Base-by-base conservation (phyloP, 2,113 vertebrate genomes). In the Chaenogobius annularis region DNA sequence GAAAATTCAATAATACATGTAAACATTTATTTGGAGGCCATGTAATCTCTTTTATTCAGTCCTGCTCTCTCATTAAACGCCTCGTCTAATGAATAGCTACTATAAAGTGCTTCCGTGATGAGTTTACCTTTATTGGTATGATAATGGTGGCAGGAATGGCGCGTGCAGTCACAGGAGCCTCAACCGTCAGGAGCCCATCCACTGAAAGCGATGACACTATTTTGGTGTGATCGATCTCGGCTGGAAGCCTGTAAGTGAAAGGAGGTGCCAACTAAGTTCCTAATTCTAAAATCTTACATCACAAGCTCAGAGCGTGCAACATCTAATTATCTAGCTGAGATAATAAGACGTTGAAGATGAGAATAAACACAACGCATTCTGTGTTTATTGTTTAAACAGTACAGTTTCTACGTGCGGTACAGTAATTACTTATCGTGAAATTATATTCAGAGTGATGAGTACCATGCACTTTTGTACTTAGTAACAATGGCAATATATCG, bases 131-230 rank as follows among this genome's bases (percentile, higher is more conserved):
- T 68, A 93, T 80, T 4, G 92, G 90, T 46, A 93, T 90, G 66
- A 76, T 35, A 22, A 86, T 35, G 63, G 89, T 63, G 31, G 84
- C 69, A n/a, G 84, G 71, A 67, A 73, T 67, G 2, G 81, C 70
- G 0, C 79, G 19, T 19, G 83, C 61, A 0, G 87, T 76, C 72
- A 93, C 85, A 2, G 88, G 85, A 40, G 86, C 92, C 52, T 93
- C 92, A 48, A 93, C 87, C 0, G 77, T 85, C 72, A 94, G 88
- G 66, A 94, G 72, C 0, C 94, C 93, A 48, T 92, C 91, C 0
- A 83, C 82, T 5, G 90, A 92, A 10, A 94, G 83, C 0, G 50
- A 84, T 22, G 93, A 84, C 2, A 12, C 66, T 3, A 94, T 82
- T 65, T 80, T 83, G 26, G 85, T 70, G 0, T 40, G 70, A 58